Conservation (phyloP, 2,888 invertebrate species). For the Meta bourneti region DNA sequence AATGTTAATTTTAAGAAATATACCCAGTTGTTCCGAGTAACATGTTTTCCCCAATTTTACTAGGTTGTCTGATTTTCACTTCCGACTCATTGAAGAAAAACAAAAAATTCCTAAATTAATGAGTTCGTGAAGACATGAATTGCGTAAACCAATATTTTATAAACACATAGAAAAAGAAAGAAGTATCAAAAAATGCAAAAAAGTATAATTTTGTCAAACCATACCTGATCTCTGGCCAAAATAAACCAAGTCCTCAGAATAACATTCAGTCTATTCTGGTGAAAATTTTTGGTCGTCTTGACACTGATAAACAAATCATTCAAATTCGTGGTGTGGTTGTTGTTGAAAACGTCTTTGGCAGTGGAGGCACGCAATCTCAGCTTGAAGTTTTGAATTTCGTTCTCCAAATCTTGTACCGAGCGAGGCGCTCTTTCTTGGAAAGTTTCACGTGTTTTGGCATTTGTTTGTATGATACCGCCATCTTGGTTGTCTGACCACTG, state of each 20-base stretch:
- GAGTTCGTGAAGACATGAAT: too few relatives aligned
- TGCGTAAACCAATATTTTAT: too few relatives aligned
- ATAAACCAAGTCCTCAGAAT: slow-evolving; percentile 97
- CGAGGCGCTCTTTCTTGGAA: slow-evolving; percentile 67
- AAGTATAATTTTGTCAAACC: background rate
- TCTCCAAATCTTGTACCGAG: slow-evolving; percentile 30
- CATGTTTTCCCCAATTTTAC: too few relatives aligned
- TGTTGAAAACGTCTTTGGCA: slow-evolving; percentile 44
- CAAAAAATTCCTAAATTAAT: too few relatives aligned
- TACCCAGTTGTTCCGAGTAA: too few relatives aligned
- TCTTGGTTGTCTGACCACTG: slow-evolving; percentile 64
- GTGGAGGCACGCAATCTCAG: slow-evolving; percentile 6
- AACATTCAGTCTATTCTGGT: slow-evolving; percentile 90
- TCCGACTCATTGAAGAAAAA: too few relatives aligned
- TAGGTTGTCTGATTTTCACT: too few relatives aligned
- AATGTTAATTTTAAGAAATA: too few relatives aligned
- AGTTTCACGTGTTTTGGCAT: slow-evolving; percentile 63
- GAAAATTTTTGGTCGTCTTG: slow-evolving; percentile 94
- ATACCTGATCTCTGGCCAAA: slow-evolving; percentile 93
- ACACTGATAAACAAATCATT: slow-evolving; percentile 96
- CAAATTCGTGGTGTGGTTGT: slow-evolving; percentile 83
- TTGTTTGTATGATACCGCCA: slow-evolving; percentile 41
- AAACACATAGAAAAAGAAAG: too few relatives aligned
- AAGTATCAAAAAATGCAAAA: background rate
- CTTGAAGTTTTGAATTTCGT: slow-evolving; percentile 12